Percentiles rank a stretch among this genome's conserved stretches.
These are phyloP conservation scores for Hylyphantes graminicola DNA, from an alignment of 1,140 invertebrate genomes.

Conservation along the genomic window DNA sequence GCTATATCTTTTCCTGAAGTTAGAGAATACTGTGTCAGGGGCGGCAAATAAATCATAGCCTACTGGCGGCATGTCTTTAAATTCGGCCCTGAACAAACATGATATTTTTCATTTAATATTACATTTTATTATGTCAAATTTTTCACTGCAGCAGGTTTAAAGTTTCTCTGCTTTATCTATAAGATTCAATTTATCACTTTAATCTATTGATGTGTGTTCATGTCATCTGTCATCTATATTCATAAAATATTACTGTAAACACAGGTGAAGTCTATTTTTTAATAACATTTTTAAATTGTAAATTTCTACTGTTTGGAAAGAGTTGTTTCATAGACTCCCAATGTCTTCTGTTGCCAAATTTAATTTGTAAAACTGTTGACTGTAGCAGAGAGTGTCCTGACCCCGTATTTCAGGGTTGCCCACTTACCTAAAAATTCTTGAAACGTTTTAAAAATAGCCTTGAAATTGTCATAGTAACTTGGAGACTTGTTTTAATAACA, in stretches of 20 bases:
- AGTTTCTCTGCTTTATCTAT: slow-evolving; percentile 44
- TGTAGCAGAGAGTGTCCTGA: not conserved
- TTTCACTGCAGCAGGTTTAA: not conserved
- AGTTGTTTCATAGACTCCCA: slow-evolving; percentile 40
- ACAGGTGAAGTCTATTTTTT: slow-evolving; percentile 54
- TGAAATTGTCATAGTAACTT: too few species aligned
- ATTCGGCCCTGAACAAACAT: too few species aligned
- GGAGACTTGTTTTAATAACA: too few species aligned
- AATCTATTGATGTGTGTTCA: slow-evolving; percentile 21
- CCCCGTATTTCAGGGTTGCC: too few species aligned
- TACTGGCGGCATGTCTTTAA: too few species aligned
- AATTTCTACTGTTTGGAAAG: slow-evolving; percentile 43
- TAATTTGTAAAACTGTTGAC: slow-evolving; percentile 51
- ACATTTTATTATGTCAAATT: too few species aligned
- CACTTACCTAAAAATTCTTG: too few species aligned
- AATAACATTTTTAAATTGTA: slow-evolving; percentile 59
- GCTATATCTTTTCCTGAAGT: too few species aligned
- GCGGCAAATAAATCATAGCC: too few species aligned
- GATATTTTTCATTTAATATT: too few species aligned
- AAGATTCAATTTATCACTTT: slow-evolving; percentile 5
- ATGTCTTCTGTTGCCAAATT: slow-evolving; percentile 54
- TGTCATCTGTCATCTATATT: slow-evolving; percentile 25
- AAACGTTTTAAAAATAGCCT: too few species aligned
- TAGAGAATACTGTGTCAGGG: too few species aligned
- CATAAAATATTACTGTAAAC: slow-evolving; percentile 38